These are phyloP conservation scores for Rhynchonema sp. DNA, from an alignment of 2,888 invertebrate species.

Conservation along the genomic window DNA sequence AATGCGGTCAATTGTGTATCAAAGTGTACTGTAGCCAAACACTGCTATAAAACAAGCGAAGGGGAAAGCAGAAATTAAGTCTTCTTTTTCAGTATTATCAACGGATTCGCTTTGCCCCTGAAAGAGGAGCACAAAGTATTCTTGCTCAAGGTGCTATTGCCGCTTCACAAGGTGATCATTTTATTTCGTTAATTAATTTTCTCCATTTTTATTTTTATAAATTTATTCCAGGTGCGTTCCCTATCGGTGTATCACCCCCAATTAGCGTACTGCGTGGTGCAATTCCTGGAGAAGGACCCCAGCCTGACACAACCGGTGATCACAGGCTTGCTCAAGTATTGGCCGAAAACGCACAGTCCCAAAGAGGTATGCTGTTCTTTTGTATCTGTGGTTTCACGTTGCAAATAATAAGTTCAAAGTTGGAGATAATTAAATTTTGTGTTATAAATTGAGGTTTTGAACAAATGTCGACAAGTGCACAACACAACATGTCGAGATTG, in stretches of 20 bases:
- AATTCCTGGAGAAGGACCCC: conserved; percentile 83
- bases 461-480: no score
- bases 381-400: neutral
- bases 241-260: conserved; percentile 91
- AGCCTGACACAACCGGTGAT: conserved; percentile 41
- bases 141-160: conserved; percentile 74
- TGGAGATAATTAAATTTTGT: no score
- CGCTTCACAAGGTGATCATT: conserved; percentile 63
- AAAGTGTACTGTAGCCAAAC: no score
- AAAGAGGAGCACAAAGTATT: conserved; percentile 97
- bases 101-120: conserved; percentile 89
- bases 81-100: conserved; percentile 60
- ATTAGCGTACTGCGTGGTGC: conserved; percentile 93
- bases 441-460: no score
- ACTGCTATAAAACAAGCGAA: no score
- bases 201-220: neutral
- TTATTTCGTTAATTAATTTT: neutral
- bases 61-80: no score
- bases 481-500: no score
- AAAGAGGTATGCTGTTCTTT: conserved; percentile 49
- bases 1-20: no score
- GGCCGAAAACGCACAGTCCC: conserved; percentile 96
- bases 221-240: conserved; percentile 14
- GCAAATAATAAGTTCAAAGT: neutral
- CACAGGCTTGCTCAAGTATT: conserved; percentile 76